Base-by-base conservation (phyloP, 2,797 vertebrate species). In the Gymnothorax javanicus region DNA sequence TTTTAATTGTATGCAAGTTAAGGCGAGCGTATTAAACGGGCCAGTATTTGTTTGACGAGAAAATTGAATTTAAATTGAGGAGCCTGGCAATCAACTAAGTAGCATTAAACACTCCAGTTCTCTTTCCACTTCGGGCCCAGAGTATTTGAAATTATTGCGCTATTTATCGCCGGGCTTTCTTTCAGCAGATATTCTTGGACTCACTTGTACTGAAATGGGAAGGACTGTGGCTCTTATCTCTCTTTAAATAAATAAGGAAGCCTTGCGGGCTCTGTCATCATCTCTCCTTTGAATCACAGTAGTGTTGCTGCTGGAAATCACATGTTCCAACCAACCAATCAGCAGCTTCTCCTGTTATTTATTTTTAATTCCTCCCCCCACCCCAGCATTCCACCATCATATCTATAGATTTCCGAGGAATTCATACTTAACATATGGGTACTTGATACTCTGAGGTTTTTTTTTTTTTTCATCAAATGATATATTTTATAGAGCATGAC, bases 1-100 rank as follows among this genome's bases (percentile, higher is more conserved):
- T 94, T 93, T 93, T 92, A 91, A 92, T 92, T 94, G 84, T 90
- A 91, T 91, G 90, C 91, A 92, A 94, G 93, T 89, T 91, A 94
- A 91, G 90, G 87, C 90, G 88, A 89, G 92, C 89, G 86, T 90
- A 67, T 79, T 77, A 89, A 92, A 89, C 90, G 82, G 83, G 91
- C 20, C 59, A 23, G 73, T 52, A 77, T 62, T 84, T 64, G 60
- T 84, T 84, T 84, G 83, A 84, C 33, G 59, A 52, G 83, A 60
- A 84, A 62, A 64, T 64, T 84, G 83, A 62, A 84, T 84, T 84
- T 43, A 84, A 64, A 84, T 64, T 60, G 33, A 84, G 57, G 82
- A 27, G 27, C 50, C 23, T 84, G 83, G 57, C 83, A 67, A 84
- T 43, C 25, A 6, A 64, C 83, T 27, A 62, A 84, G 25, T 9